Percentiles rank a stretch among this genome's conserved stretches.
These are phyloP conservation scores for Scolanthus callimorphus DNA, from an alignment of 92 coral and sea anemone genomes.

Conservation along the genomic window DNA sequence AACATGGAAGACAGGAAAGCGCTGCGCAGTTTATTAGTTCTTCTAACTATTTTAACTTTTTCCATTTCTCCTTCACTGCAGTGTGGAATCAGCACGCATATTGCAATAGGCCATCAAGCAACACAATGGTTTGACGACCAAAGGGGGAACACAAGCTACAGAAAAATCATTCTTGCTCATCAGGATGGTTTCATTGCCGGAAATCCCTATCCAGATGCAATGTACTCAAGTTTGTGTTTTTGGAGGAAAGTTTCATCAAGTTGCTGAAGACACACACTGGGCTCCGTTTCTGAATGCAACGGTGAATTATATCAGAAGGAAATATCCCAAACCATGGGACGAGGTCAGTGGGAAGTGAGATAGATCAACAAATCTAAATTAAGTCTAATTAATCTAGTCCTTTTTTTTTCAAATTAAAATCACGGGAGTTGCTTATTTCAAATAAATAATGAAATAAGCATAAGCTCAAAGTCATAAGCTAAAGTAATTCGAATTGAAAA, in stretches of 20 bases:
- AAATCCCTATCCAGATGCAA: conserved; percentile 89
- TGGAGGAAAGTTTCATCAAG: conserved; percentile 67
- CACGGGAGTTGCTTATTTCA: too few relatives aligned
- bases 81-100: conserved; percentile 95
- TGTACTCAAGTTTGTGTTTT: conserved; percentile 83
- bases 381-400: too few relatives aligned
- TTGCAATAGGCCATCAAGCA: conserved; percentile 87
- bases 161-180: conserved; percentile 66
- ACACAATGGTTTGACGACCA: conserved; percentile 75
- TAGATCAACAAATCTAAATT: too few relatives aligned
- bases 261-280: conserved; percentile 97
- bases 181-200: conserved; percentile 94
- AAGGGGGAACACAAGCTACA: conserved; percentile 67
- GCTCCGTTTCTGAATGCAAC: conserved; percentile 93
- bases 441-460: too few relatives aligned
- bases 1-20: background rate
- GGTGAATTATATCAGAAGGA: conserved; percentile 75
- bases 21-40: background rate
- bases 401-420: too few relatives aligned
- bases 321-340: conserved; percentile 95
- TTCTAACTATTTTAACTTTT: background rate
- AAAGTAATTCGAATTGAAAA: too few relatives aligned
- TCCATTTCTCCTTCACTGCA: conserved; percentile 12
- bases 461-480: too few relatives aligned
- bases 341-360: conserved; percentile 48